These are phyloP conservation scores for Ophioninae sp. DNA, from an alignment of 2,888 invertebrate genomes.

Conservation along the genomic window DNA sequence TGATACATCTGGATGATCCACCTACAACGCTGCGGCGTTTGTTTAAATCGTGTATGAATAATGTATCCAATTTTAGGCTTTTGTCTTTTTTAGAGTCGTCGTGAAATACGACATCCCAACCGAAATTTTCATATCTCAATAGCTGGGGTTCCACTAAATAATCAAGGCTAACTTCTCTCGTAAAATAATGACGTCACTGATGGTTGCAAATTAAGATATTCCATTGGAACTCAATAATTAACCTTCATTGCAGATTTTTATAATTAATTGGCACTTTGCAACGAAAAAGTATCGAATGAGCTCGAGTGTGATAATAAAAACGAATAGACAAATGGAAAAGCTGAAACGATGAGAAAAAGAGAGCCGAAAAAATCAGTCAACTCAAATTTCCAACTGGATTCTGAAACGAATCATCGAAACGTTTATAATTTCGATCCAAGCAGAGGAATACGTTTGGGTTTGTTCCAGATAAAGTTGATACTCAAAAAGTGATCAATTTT, in stretches of 20 bases:
- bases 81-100: background rate
- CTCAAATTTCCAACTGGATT: slow-evolving; percentile 44
- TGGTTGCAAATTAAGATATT: background rate
- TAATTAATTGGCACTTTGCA: background rate
- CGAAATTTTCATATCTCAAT: background rate
- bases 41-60: too few relatives aligned
- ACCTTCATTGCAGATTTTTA: background rate
- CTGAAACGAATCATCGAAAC: slow-evolving; percentile 30
- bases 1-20: too few relatives aligned
- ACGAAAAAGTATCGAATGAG: background rate
- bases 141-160: too few relatives aligned
- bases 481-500: slow-evolving; percentile 4
- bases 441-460: background rate
- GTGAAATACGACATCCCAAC: background rate
- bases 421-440: background rate
- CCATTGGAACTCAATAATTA: background rate
- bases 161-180: background rate
- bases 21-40: too few relatives aligned
- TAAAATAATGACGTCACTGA: background rate
- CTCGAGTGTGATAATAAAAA: slow-evolving; percentile 15
- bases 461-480: slow-evolving; percentile 11
- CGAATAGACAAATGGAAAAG: background rate
- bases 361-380: background rate
- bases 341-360: slow-evolving; percentile 13
- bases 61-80: background rate